Evolutionary conservation across 2,113 vertebrate species (phyloP).

Genomic region (Sprattus sprattus): DNA sequence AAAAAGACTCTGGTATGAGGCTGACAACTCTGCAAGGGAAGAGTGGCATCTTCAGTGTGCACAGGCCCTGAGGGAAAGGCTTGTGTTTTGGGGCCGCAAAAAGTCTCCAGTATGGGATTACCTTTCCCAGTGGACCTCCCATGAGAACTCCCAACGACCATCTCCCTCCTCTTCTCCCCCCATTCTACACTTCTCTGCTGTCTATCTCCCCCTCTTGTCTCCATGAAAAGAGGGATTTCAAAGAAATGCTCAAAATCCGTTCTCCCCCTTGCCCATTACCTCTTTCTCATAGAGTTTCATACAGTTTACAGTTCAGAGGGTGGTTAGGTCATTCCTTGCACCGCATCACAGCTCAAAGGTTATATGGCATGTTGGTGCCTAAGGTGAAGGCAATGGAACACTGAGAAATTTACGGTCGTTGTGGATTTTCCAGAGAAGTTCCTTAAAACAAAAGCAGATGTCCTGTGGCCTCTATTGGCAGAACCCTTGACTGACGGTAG

Average conservation of each 20-base stretch:
- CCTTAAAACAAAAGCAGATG: conserved; percentile 1
- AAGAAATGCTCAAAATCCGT: background rate
- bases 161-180: conserved; percentile 18
- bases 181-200: background rate
- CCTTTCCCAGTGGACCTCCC: conserved; percentile 37
- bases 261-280: background rate
- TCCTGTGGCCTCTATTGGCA: background rate
- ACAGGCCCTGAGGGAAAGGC: conserved; percentile 51
- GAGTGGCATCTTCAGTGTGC: conserved; percentile 50
- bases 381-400: conserved; percentile 1
- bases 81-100: conserved; percentile 65
- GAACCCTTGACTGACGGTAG: background rate
- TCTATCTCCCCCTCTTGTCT: background rate
- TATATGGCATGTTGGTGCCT: background rate
- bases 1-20: background rate
- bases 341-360: background rate
- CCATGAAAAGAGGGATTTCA: background rate
- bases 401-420: background rate
- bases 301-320: background rate
- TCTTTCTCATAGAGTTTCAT: background rate
- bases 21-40: background rate
- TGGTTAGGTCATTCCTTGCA: conserved; percentile 2
- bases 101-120: conserved; percentile 63
- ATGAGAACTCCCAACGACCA: conserved; percentile 34
- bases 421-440: background rate